A percentile compares a stretch with the other conserved stretches of the same genome.
Conservation (phyloP, 2,888 invertebrate genomes). For the Chaetoderma sp. region DNA sequence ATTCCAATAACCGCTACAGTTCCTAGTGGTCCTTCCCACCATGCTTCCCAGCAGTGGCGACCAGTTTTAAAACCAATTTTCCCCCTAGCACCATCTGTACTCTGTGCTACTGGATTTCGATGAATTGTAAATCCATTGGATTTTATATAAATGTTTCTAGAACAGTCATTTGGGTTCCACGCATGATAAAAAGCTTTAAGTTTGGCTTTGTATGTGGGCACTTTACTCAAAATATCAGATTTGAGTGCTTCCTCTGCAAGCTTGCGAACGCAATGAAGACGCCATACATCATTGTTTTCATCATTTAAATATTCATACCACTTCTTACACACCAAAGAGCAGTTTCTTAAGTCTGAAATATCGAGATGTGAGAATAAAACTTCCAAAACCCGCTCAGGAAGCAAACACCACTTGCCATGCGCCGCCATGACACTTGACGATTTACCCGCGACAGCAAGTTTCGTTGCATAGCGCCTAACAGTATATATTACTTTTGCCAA, state of each 20-base stretch:
- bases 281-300: conserved; percentile 96
- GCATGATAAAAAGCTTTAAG: conserved; percentile 90
- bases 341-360: conserved; percentile 86
- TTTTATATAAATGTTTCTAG: conserved; percentile 95
- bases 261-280: conserved; percentile 86
- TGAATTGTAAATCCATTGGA: conserved; percentile 97
- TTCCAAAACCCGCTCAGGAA: conserved; percentile 61
- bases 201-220: conserved; percentile 92
- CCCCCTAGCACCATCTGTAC: conserved; percentile 92
- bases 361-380: conserved; percentile 85
- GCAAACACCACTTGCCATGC: no score
- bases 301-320: conserved; percentile 92
- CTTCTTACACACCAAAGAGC: conserved; percentile 91
- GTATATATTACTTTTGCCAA: no score
- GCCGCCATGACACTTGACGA: conserved; percentile 55
- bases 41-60: conserved; percentile 96
- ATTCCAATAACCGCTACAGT: conserved; percentile 94
- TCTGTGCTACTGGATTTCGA: conserved; percentile 98
- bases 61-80: conserved; percentile 88
- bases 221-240: conserved; percentile 89
- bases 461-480: no score
- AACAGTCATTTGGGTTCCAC: conserved; percentile 98
- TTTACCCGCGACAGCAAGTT: no score
- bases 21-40: conserved; percentile 98
- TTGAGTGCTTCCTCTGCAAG: conserved; percentile 89